These are phyloP conservation scores for Xiphophorus birchmanni DNA, from an alignment of 2,797 vertebrate genomes.

Conservation along the genomic window DNA sequence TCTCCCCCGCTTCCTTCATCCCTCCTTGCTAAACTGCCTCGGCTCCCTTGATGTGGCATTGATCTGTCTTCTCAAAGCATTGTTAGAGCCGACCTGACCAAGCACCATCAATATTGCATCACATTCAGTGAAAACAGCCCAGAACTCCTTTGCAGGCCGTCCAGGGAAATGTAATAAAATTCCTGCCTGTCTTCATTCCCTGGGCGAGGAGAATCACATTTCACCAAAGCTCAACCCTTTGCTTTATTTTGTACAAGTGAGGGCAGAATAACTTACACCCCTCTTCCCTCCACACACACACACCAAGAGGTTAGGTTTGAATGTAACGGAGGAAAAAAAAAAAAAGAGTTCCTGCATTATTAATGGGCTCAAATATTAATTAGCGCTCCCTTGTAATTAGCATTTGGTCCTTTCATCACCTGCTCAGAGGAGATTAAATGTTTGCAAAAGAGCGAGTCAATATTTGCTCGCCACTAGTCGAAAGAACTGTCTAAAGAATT, in stretches of 20 bases:
- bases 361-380: conserved; percentile 57
- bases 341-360: conserved; percentile 58
- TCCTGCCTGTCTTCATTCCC: conserved; percentile 54
- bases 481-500: conserved; percentile 54
- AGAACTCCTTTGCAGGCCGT: conserved; percentile 57
- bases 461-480: conserved; percentile 52
- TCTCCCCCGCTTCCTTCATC: conserved; percentile 33
- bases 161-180: conserved; percentile 49
- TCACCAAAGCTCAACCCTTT: conserved; percentile 12
- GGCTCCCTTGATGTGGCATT: conserved; percentile 68
- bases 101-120: conserved; percentile 75
- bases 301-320: conserved; percentile 18
- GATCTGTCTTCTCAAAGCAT: conserved; percentile 68
- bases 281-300: not conserved
- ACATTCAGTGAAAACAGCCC: conserved; percentile 68
- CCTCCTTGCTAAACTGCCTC: conserved; percentile 52
- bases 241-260: conserved; percentile 26
- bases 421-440: conserved; percentile 49
- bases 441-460: conserved; percentile 46
- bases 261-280: conserved; percentile 10
- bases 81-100: conserved; percentile 57
- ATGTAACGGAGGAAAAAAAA: conserved; percentile 21
- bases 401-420: conserved; percentile 52
- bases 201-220: conserved; percentile 30
- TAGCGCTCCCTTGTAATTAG: conserved; percentile 49